Evolutionary conservation across 1,140 invertebrate species (phyloP).

Genomic region (Spodoptera litura): DNA sequence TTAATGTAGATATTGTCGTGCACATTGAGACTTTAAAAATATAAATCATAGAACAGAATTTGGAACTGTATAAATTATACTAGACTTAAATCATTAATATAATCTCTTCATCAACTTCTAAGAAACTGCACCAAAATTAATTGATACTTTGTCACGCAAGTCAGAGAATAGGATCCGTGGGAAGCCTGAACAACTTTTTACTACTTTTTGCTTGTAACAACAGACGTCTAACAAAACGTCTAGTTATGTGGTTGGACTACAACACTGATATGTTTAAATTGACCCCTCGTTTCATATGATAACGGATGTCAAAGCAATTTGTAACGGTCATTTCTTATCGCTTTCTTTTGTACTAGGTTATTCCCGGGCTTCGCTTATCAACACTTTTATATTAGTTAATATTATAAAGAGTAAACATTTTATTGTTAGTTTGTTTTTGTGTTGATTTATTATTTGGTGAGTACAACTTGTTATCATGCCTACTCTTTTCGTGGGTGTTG

Average conservation of each 20-base stretch:
- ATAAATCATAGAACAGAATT: too few species aligned
- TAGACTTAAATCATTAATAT: too few species aligned
- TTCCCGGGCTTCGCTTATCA: neutral
- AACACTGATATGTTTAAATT: constrained; percentile 22
- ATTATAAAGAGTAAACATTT: too few species aligned
- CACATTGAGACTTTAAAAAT: too few species aligned
- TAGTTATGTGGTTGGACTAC: neutral
- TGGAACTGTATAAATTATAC: too few species aligned
- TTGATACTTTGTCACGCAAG: too few species aligned
- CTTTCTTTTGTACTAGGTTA: constrained; percentile 7
- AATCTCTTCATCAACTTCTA: too few species aligned
- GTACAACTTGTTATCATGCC: neutral
- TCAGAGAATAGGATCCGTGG: too few species aligned
- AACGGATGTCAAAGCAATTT: constrained; percentile 26
- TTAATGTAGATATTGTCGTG: neutral
- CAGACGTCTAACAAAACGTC: neutral
- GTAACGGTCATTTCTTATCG: constrained; percentile 21
- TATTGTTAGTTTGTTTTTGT: neutral
- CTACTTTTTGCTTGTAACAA: too few species aligned
- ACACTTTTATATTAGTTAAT: neutral
- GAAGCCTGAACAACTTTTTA: too few species aligned
- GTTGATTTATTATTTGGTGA: neutral
- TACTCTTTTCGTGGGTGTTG: too few species aligned
- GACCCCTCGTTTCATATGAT: constrained; percentile 32
- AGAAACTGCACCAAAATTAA: too few species aligned